These are phyloP conservation scores for Eupithecia dodoneata DNA, from an alignment of 2,888 invertebrate genomes.

Conservation along the genomic window DNA sequence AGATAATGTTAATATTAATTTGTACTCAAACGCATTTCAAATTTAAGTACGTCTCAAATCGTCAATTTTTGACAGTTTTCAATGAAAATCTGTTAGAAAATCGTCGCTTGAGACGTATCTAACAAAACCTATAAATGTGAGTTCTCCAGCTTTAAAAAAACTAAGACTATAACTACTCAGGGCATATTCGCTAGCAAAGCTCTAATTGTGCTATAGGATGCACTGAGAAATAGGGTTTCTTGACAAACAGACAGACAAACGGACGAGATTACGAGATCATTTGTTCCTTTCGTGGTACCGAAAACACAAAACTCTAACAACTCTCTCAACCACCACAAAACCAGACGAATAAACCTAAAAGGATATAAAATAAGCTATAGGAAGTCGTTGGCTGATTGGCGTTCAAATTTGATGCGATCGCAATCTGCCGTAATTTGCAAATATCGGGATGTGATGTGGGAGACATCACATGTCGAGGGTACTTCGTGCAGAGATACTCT, in stretches of 20 bases:
- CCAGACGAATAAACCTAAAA: conserved; percentile 18
- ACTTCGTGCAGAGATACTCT: background rate
- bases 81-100: too few relatives aligned
- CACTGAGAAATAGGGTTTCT: background rate
- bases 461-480: background rate
- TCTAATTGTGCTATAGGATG: too few relatives aligned
- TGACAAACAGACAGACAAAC: background rate
- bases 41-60: too few relatives aligned
- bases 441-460: conserved; percentile 39
- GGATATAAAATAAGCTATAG: conserved; percentile 28
- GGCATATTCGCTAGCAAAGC: too few relatives aligned
- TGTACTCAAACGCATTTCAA: too few relatives aligned
- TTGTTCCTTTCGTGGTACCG: background rate
- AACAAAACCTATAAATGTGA: too few relatives aligned
- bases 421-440: conserved; percentile 60
- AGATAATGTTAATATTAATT: too few relatives aligned
- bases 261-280: background rate
- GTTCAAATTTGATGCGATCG: conserved; percentile 58
- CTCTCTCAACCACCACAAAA: background rate
- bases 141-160: background rate
- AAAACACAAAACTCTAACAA: background rate
- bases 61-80: too few relatives aligned
- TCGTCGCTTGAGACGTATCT: too few relatives aligned
- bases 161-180: too few relatives aligned
- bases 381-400: conserved; percentile 42